Conservation (phyloP, 1,140 invertebrate species). For the Drosophila nebulosa region DNA sequence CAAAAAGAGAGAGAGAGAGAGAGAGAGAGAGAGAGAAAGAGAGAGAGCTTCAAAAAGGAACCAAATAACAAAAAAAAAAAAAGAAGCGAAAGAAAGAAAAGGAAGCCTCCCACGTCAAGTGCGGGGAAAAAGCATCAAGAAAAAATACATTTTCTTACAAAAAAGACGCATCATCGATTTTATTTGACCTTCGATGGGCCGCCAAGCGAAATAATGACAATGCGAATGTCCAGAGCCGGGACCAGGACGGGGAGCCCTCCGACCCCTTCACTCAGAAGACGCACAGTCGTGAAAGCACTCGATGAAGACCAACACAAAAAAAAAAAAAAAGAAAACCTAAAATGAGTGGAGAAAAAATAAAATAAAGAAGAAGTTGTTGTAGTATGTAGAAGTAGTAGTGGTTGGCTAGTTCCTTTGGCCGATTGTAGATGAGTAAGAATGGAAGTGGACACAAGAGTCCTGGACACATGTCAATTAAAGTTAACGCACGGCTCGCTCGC, state of each 20-base stretch:
- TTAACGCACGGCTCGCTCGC: conserved; percentile 54
- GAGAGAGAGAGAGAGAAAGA: no score
- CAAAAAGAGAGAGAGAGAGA: no score
- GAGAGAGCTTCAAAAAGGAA: neutral
- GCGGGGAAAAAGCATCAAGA: neutral
- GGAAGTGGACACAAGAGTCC: conserved; percentile 35
- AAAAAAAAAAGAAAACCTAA: neutral
- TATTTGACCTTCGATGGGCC: conserved; percentile 72
- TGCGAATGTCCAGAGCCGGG: conserved; percentile 28
- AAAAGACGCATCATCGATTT: conserved; percentile 68
- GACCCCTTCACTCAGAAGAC: conserved; percentile 6
- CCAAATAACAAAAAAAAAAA: neutral
- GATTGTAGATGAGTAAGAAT: neutral
- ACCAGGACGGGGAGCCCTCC: no score
- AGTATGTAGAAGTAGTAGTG: neutral
- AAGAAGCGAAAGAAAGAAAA: neutral
- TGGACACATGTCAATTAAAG: conserved; percentile 70
- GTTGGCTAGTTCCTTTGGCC: no score
- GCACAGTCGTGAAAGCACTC: neutral
- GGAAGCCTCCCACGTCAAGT: neutral
- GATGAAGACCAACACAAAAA: neutral
- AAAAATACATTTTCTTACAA: conserved; percentile 25
- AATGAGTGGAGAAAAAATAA: neutral
- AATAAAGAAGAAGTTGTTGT: conserved; percentile 14
- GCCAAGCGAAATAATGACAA: conserved; percentile 69